Percentiles rank a stretch among this genome's conserved stretches.
Evolutionary conservation across 2,113 vertebrate genomes (phyloP).

Genomic region (Pantherophis guttatus): DNA sequence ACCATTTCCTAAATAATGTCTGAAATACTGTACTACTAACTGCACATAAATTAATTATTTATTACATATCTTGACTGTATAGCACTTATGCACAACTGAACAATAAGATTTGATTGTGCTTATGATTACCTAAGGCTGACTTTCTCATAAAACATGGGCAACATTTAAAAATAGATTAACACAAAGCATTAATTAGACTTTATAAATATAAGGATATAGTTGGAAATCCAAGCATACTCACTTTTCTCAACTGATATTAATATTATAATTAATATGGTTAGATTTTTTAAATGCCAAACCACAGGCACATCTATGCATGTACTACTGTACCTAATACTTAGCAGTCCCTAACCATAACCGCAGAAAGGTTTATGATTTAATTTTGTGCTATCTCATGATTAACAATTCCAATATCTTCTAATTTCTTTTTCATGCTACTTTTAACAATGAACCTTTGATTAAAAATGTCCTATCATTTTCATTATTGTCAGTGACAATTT

Average conservation of each 20-base stretch:
- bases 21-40: constrained; percentile 1
- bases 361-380: background rate
- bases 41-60: constrained; percentile 26
- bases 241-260: background rate
- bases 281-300: background rate
- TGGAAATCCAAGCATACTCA: background rate
- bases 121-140: background rate
- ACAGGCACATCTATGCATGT: background rate
- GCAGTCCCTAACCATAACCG: background rate
- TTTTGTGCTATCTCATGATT: background rate
- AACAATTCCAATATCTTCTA: background rate
- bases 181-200: constrained; percentile 22
- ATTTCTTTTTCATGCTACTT: background rate
- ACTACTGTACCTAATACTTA: background rate
- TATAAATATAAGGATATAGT: background rate
- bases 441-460: constrained; percentile 3
- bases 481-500: background rate
- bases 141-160: constrained; percentile 32
- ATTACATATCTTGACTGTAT: constrained; percentile 2
- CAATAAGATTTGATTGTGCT: background rate
- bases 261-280: background rate
- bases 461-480: background rate
- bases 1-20: background rate
- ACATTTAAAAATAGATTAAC: constrained; percentile 16
- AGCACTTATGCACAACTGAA: background rate